Base-by-base conservation (phyloP, 2,888 invertebrate species). In the Dasypogon diadema region DNA sequence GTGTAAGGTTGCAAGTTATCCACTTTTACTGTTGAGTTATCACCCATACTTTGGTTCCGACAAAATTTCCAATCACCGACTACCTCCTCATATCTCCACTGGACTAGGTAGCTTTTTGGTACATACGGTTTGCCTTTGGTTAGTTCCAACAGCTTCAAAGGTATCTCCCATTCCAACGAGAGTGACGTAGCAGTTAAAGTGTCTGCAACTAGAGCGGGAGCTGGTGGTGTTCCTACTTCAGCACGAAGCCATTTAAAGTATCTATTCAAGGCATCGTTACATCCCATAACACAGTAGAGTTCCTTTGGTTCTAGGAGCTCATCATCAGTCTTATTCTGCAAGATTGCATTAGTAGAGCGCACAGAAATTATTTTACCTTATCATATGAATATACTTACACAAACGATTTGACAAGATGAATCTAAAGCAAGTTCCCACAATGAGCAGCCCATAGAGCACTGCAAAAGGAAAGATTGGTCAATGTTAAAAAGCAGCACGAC, bases 1-100 rank as follows among this genome's bases (percentile, higher is more conserved):
- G 96, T 94, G 83, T 94, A 97, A 0, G 97, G 96, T 79, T 93
- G 91, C 63, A 97, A 87, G 80, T 92, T 91, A 79, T 92, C 91
- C 6, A 97, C 91, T 24, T 90, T 89, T 80, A 93, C 93, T 48
- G 91, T 83, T 21, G 89, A 89, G 80, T 89, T 85, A 80, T 90
- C 89, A 1, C 90, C 89, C 89, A 92, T 92, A 63, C 90, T 91
- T 80, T 91, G 90, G 82, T 92, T 92, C 58, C 91, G 88, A 83
- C 93, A 94, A 84, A 93, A 94, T 83, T 93, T 92, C 97, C 97
- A 97, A 21, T 91, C 89, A 65, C 90, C 90, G 2, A 90, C 89
- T 51, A 90, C 84, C 80, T 91, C 91, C 80, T 91, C 92, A 82
- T 92, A 93, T 65, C 91, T 89, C 92, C 92, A 93, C 85, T 95